Evolutionary conservation across 2,888 invertebrate species (phyloP).

Genomic region (Caenorhabditis zanzibari): DNA sequence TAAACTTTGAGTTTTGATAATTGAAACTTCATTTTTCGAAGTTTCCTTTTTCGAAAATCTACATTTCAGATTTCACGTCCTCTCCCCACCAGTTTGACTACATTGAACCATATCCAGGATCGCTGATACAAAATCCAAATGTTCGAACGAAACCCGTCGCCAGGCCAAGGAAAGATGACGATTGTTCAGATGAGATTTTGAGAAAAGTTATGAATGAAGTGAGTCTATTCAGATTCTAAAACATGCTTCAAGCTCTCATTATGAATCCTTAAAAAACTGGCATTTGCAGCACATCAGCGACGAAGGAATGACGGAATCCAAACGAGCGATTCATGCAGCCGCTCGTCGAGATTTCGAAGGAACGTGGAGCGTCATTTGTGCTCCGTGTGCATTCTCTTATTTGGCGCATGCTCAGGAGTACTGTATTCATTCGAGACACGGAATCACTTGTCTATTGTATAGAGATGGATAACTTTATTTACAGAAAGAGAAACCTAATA

Average conservation of each 20-base stretch:
- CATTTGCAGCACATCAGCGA: conserved; percentile 70
- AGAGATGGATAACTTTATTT: conserved; percentile 53
- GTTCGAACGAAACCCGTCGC: conserved; percentile 37
- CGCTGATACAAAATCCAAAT: conserved; percentile 58
- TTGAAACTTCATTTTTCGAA: not conserved
- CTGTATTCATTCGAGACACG: conserved; percentile 69
- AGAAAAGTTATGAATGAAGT: conserved; percentile 70
- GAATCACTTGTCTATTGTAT: conserved; percentile 69
- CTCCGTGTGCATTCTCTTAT: conserved; percentile 69
- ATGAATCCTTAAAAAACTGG: not conserved
- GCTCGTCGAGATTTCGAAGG: conserved; percentile 60
- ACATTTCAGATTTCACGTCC: conserved; percentile 18
- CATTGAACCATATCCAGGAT: conserved; percentile 22
- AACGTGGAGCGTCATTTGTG: conserved; percentile 69
- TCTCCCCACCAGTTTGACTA: conserved; percentile 20
- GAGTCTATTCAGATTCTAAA: too few relatives aligned
- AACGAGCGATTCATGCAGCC: conserved; percentile 53
- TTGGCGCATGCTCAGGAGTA: conserved; percentile 66
- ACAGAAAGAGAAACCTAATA: conserved; percentile 44
- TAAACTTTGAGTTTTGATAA: too few relatives aligned
- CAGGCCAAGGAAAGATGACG: conserved; percentile 49
- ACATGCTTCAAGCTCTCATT: not conserved
- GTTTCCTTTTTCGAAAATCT: not conserved
- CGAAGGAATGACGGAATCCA: conserved; percentile 61
- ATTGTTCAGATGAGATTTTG: conserved; percentile 68